Conservation (phyloP, 23 tunicate species). For the Diplosoma virens region DNA sequence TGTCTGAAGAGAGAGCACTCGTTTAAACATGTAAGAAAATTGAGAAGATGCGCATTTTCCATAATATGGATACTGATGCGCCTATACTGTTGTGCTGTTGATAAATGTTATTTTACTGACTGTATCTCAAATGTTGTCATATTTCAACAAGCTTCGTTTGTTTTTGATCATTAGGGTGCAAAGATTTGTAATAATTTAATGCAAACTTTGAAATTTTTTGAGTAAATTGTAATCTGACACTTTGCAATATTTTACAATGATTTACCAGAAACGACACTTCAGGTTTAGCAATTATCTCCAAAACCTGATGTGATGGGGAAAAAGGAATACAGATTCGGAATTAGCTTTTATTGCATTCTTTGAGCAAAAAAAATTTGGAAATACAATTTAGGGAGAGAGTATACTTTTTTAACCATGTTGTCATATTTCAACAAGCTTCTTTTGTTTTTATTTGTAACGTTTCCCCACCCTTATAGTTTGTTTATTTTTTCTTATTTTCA, state of each 20-base stretch:
- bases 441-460: too few species aligned
- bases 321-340: slow-evolving; percentile 30
- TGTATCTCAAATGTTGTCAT: not conserved
- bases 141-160: not conserved
- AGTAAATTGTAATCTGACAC: not conserved
- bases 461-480: too few species aligned
- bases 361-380: slow-evolving; percentile 11
- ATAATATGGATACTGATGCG: not conserved
- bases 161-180: not conserved
- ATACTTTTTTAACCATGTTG: too few species aligned
- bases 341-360: slow-evolving; percentile 10
- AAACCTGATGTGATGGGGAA: slow-evolving; percentile 27
- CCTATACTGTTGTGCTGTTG: not conserved
- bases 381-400: too few species aligned
- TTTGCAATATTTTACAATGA: not conserved
- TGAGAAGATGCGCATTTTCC: slow-evolving; percentile 20
- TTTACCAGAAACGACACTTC: not conserved
- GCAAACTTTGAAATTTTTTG: slow-evolving; percentile 6
- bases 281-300: slow-evolving; percentile 7
- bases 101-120: not conserved
- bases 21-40: slow-evolving; percentile 3
- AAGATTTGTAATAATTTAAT: not conserved
- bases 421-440: too few species aligned
- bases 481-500: too few species aligned
- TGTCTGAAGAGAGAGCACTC: slow-evolving; percentile 19